Evolutionary conservation across 2,888 invertebrate genomes (phyloP), one percentile per base, ranked within the genome.

Genomic region (Rhagonycha fulva): DNA sequence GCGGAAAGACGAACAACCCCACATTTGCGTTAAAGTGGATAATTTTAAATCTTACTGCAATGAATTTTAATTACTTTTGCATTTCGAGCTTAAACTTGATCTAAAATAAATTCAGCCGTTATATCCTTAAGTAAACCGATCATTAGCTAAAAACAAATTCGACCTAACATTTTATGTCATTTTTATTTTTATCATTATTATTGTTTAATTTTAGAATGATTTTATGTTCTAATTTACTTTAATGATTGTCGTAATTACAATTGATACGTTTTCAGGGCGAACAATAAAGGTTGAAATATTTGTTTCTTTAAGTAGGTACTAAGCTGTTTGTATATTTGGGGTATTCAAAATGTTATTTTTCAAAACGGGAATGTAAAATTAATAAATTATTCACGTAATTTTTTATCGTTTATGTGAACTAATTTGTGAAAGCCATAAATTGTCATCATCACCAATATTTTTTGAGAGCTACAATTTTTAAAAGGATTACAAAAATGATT

Each of bases 61-160:
- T 66, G 63, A 66, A 66, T 66, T 66, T 66, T 66, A 66, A 66
- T 66, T 66, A 66, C 23, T 66, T 66, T 66, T 66, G 19, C n/a
- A 66, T 66, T 66, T n/a, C 47, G n/a, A 47, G 47, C 47, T 47
- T 47, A 47, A 47, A 47, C 47, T 47, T 47, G 47, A 47, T 47
- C 47, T 47, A 47, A 47, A 47, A 47, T 47, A 47, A 47, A 47
- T 47, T 47, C 47, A 47, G 47, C n/a, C 47, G 47, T 47, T 47
- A 47, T 47, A 47, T 47, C 47, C 47, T 47, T 47, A 47, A 47
- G n/a, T n/a, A 47, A 47, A 47, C 47, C 47, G 47, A 47, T 47
- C 47, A 47, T 47, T 47, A 47, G 47, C n/a, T 47, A n/a, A n/a
- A n/a, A n/a, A 47, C n/a, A 47, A 47, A 47, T 47, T 47, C 7